These are phyloP conservation scores for Nephotettix cincticeps DNA, from an alignment of 1,140 invertebrate genomes.

Conservation along the genomic window DNA sequence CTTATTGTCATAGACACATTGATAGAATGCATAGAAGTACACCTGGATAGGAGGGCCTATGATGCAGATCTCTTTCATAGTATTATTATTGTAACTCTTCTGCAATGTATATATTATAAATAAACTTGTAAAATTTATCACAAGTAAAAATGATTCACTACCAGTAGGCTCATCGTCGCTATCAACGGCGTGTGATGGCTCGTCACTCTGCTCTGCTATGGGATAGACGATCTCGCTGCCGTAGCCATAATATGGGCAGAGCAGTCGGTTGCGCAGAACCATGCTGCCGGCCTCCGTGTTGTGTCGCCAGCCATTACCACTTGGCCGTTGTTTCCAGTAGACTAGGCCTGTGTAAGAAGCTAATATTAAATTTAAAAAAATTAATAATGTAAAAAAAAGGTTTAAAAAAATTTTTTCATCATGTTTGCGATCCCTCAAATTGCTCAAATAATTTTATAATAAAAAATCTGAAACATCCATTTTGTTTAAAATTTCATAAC, in stretches of 20 bases:
- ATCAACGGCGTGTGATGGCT: constrained; percentile 66
- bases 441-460: too few relatives aligned
- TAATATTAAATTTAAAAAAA: too few relatives aligned
- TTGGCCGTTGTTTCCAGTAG: constrained; percentile 26
- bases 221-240: constrained; percentile 79
- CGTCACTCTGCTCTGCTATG: constrained; percentile 79
- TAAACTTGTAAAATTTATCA: too few relatives aligned
- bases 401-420: neutral
- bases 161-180: constrained; percentile 41
- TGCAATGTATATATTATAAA: too few relatives aligned
- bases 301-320: constrained; percentile 15
- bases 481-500: too few relatives aligned
- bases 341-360: constrained; percentile 19
- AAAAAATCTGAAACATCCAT: too few relatives aligned
- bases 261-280: constrained; percentile 19
- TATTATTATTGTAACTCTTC: too few relatives aligned
- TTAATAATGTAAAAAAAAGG: neutral
- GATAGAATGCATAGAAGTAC: too few relatives aligned
- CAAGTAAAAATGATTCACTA: constrained; percentile 17
- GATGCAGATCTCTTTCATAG: too few relatives aligned
- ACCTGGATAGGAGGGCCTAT: too few relatives aligned
- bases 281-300: neutral
- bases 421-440: neutral
- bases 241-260: constrained; percentile 40
- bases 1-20: too few relatives aligned